Conservation (phyloP, 2,797 vertebrate genomes). For the Pagetopsis macropterus region DNA sequence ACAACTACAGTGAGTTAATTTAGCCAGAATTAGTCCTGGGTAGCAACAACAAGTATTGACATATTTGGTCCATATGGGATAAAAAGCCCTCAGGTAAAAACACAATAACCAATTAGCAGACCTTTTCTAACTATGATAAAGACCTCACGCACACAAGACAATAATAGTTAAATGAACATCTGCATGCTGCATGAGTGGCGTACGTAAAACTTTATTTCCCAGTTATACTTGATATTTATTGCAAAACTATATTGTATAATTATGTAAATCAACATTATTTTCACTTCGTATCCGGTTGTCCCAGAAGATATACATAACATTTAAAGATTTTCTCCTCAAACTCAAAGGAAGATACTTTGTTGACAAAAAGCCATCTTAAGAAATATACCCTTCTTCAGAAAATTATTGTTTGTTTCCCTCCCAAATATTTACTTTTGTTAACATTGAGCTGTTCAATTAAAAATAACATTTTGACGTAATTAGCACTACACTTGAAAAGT, state of each 20-base stretch:
- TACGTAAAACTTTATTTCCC: background rate
- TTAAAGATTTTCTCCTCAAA: too few species aligned
- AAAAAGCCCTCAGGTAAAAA: constrained; percentile 4
- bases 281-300: background rate
- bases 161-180: constrained; percentile 13
- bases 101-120: constrained; percentile 9
- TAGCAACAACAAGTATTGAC: background rate
- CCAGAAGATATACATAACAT: background rate
- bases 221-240: background rate
- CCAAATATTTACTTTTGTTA: too few species aligned
- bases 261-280: background rate
- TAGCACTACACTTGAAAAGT: background rate
- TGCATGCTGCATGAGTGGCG: background rate
- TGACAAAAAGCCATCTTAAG: too few species aligned
- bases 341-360: too few species aligned
- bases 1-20: constrained; percentile 34
- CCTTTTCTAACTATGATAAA: background rate
- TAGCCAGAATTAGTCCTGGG: background rate
- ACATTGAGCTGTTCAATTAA: too few species aligned
- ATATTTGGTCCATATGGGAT: constrained; percentile 23
- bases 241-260: background rate
- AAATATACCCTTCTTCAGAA: too few species aligned
- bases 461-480: background rate
- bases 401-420: too few species aligned
- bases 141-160: background rate